A percentile compares a stretch with the other conserved stretches of the same genome.
These are phyloP conservation scores for Idaea aversata DNA, from an alignment of 2,888 invertebrate genomes.

Conservation along the genomic window DNA sequence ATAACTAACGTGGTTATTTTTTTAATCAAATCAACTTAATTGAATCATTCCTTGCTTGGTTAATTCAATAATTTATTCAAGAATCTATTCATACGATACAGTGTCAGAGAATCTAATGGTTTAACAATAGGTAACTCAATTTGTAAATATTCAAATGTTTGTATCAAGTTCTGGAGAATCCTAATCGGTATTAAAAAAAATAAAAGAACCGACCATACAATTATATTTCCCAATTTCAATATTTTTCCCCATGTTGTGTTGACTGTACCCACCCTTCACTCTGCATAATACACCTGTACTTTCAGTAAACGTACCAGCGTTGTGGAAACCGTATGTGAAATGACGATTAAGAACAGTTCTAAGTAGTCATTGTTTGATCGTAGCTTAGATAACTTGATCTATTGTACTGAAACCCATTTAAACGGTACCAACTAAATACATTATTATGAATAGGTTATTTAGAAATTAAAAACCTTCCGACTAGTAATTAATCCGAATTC, in stretches of 20 bases:
- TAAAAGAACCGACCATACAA: too few species aligned
- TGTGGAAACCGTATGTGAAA: constrained; percentile 76
- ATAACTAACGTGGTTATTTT: too few species aligned
- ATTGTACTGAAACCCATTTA: constrained; percentile 55
- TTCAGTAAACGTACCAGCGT: constrained; percentile 60
- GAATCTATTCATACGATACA: too few species aligned
- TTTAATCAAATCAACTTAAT: too few species aligned
- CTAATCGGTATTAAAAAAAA: too few species aligned
- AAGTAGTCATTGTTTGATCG: constrained; percentile 78
- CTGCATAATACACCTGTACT: constrained; percentile 28
- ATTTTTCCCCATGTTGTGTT: constrained; percentile 18
- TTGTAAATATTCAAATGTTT: too few species aligned
- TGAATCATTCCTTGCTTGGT: too few species aligned
- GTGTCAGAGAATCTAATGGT: too few species aligned
- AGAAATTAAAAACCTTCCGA: constrained; percentile 20
- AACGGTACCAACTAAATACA: constrained; percentile 39
- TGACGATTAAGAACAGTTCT: constrained; percentile 78
- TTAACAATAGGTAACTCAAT: too few species aligned
- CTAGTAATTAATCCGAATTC: constrained; percentile 19
- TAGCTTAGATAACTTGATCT: constrained; percentile 53
- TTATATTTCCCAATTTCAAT: background rate
- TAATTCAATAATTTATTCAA: too few species aligned
- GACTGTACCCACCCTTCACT: constrained; percentile 31
- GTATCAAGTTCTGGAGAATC: too few species aligned
- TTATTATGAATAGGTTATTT: constrained; percentile 20